A percentile compares a stretch with the other conserved stretches of the same genome.
Conservation (phyloP, 2,797 vertebrate genomes). For the Rachycentron canadum region DNA sequence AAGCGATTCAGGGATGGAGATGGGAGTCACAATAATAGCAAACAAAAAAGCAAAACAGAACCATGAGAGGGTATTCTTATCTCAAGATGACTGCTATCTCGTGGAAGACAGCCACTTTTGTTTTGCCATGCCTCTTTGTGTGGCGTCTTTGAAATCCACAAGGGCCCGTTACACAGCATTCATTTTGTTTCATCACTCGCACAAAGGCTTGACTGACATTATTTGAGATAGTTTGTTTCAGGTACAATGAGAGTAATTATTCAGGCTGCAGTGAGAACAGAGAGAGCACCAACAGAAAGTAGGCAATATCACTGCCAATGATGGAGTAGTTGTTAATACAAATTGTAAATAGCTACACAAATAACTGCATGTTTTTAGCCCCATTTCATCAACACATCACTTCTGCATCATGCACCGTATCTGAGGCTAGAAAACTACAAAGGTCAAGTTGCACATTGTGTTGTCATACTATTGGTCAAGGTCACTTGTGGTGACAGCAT, state of each 20-base stretch:
- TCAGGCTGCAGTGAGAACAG: slow-evolving; percentile 50
- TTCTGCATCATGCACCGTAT: slow-evolving; percentile 5
- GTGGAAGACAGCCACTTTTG: slow-evolving; percentile 79
- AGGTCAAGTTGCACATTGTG: neutral
- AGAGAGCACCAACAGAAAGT: slow-evolving; percentile 49
- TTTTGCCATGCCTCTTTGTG: slow-evolving; percentile 76
- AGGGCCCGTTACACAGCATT: slow-evolving; percentile 75
- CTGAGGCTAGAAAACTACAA: slow-evolving; percentile 19
- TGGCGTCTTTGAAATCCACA: slow-evolving; percentile 76
- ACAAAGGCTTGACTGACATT: slow-evolving; percentile 76
- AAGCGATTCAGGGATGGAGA: slow-evolving; percentile 62
- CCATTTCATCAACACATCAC: slow-evolving; percentile 4
- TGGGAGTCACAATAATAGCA: slow-evolving; percentile 70
- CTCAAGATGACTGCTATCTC: slow-evolving; percentile 75
- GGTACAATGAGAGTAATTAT: slow-evolving; percentile 79
- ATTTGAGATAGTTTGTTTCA: slow-evolving; percentile 77
- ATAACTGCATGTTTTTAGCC: slow-evolving; percentile 4
- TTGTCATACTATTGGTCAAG: slow-evolving; percentile 17
- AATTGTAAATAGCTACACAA: slow-evolving; percentile 25
- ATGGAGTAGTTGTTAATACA: slow-evolving; percentile 54
- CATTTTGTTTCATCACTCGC: slow-evolving; percentile 75
- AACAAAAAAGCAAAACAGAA: slow-evolving; percentile 71
- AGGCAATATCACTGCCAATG: slow-evolving; percentile 58
- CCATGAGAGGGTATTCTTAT: slow-evolving; percentile 76
- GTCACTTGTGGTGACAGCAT: neutral